These are phyloP conservation scores for Pyrrhura leucotis DNA, from an alignment of 2,797 vertebrate genomes.

Conservation along the genomic window DNA sequence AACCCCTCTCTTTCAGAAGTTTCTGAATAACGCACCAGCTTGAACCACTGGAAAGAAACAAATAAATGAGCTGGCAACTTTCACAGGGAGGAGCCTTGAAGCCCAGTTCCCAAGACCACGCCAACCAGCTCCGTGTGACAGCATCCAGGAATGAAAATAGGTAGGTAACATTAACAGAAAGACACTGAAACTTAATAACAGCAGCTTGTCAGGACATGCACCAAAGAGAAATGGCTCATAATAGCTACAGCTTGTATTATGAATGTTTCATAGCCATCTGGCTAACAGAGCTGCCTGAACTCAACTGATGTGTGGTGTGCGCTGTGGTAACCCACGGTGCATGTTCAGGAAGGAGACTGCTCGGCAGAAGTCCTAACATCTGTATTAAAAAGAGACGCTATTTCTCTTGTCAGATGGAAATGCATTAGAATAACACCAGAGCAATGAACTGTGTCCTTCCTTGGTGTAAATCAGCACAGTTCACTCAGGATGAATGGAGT, in stretches of 20 bases:
- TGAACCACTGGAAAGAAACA: constrained; percentile 63
- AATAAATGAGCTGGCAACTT: constrained; percentile 68
- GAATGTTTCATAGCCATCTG: constrained; percentile 66
- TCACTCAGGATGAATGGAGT: background rate
- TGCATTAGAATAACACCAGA: constrained; percentile 23
- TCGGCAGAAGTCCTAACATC: background rate
- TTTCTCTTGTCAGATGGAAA: constrained; percentile 36
- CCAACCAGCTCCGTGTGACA: constrained; percentile 65
- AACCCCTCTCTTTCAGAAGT: constrained; percentile 57
- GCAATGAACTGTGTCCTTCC: background rate
- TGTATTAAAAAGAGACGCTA: background rate
- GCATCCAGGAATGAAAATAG: constrained; percentile 72
- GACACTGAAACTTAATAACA: constrained; percentile 74
- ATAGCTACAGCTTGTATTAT: constrained; percentile 68
- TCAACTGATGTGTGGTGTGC: background rate
- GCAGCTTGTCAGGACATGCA: constrained; percentile 71
- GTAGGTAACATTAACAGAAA: constrained; percentile 78
- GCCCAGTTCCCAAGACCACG: constrained; percentile 64
- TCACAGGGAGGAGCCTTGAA: constrained; percentile 60
- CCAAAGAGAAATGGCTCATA: constrained; percentile 65
- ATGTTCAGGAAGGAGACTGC: background rate
- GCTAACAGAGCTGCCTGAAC: constrained; percentile 49
- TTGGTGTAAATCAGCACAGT: constrained; percentile 18
- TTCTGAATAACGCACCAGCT: constrained; percentile 63
- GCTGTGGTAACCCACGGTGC: background rate